phyloP scores from a whole-genome alignment of 53 echinoderm and acorn worm genomes.

The Holothuria scabra region DNA sequence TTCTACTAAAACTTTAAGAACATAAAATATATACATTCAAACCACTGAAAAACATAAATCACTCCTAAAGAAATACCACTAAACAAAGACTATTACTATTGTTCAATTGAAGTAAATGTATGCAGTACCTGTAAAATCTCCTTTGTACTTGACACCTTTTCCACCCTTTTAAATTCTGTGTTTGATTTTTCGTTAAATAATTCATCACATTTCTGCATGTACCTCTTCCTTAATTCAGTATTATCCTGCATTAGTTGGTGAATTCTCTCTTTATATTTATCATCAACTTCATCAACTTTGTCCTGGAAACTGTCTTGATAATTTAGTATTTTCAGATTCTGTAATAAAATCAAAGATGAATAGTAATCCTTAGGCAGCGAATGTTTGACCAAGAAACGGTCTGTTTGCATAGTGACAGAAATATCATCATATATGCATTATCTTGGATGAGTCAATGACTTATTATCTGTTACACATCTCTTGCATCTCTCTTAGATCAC shows the following conservation, averaged over 20 bases:
- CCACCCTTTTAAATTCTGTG: constrained; percentile 88
- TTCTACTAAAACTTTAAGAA: too few species aligned
- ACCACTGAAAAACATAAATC: too few species aligned
- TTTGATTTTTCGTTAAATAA: constrained; percentile 93
- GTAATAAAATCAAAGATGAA: constrained; percentile 8
- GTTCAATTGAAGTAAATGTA: too few species aligned
- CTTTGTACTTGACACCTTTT: constrained; percentile 84
- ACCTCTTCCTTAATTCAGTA: constrained; percentile 86
- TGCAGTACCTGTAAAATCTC: constrained; percentile 85
- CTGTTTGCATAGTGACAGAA: too few species aligned
- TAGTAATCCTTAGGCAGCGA: not conserved
- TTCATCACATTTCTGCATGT: constrained; percentile 94
- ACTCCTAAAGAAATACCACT: too few species aligned
- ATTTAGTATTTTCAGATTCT: constrained; percentile 79
- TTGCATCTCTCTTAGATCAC: too few species aligned
- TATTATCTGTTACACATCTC: too few species aligned
- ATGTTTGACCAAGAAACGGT: too few species aligned
- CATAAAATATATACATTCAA: too few species aligned
- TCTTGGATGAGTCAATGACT: too few species aligned
- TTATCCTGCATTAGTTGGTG: constrained; percentile 94
- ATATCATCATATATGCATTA: too few species aligned
- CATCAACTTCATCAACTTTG: constrained; percentile 92
- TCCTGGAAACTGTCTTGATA: constrained; percentile 85
- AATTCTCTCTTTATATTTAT: constrained; percentile 91
- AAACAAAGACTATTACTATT: too few species aligned